A percentile compares a stretch with the other conserved stretches of the same genome.
phyloP scores from a whole-genome alignment of 2,113 vertebrate species.

The Prionailurus bengalensis region DNA sequence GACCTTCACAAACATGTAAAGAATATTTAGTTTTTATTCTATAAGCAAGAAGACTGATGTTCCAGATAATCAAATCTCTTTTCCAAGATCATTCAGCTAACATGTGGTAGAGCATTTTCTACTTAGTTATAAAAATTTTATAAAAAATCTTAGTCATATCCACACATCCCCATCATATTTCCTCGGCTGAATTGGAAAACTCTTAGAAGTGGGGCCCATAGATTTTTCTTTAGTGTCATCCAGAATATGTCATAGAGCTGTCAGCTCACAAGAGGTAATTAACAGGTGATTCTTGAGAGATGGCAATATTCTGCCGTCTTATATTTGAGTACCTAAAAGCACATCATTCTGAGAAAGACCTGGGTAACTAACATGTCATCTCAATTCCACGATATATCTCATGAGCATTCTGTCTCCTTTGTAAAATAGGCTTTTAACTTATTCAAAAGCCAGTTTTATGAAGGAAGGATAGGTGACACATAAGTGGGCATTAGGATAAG shows the following conservation, averaged over 20 bases:
- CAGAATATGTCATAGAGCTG: not conserved
- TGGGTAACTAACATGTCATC: not conserved
- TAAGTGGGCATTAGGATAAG: not conserved
- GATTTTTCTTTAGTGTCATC: not conserved
- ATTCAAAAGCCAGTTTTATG: constrained; percentile 10
- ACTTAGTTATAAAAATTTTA: not conserved
- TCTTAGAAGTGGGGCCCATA: not conserved
- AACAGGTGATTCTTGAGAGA: not conserved
- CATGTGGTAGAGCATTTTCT: not conserved
- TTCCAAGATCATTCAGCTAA: not conserved
- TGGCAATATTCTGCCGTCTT: not conserved
- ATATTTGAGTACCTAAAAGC: not conserved
- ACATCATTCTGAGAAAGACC: not conserved
- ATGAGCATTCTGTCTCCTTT: not conserved
- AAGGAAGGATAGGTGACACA: not conserved
- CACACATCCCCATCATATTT: not conserved
- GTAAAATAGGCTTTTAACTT: not conserved
- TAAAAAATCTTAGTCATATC: not conserved
- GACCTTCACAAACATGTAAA: not conserved
- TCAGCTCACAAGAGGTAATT: not conserved
- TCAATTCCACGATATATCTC: not conserved
- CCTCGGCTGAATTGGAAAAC: not conserved
- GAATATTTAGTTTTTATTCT: not conserved
- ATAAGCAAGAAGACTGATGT: not conserved
- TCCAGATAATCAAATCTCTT: not conserved